These are phyloP conservation scores for Oncorhynchus kisutch DNA, from an alignment of 2,113 vertebrate species.

Conservation along the genomic window DNA sequence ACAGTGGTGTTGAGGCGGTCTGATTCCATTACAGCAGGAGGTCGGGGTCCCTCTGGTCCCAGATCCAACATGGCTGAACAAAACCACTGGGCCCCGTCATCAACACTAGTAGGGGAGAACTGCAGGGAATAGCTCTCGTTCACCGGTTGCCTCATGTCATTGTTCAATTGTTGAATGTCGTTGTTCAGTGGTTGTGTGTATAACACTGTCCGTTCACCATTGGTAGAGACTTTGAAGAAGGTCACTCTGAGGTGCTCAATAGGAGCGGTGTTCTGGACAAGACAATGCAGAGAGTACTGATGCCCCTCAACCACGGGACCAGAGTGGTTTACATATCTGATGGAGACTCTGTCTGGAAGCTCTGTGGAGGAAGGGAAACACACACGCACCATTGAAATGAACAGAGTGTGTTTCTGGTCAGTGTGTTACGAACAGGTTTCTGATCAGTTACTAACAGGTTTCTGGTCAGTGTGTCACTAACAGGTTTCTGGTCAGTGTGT, in stretches of 20 bases:
- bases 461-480: no score
- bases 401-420: no score
- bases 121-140: slow-evolving; percentile 40
- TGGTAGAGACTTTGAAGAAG: slow-evolving; percentile 43
- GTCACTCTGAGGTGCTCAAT: slow-evolving; percentile 40
- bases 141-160: slow-evolving; percentile 21
- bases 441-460: no score
- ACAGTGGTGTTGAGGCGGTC: neutral
- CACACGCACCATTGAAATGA: neutral
- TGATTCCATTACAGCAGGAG: slow-evolving; percentile 32
- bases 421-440: no score
- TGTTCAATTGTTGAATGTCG: no score
- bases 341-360: slow-evolving; percentile 41
- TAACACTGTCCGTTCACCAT: no score
- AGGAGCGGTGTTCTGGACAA: slow-evolving; percentile 42
- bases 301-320: slow-evolving; percentile 22
- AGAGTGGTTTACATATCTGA: slow-evolving; percentile 19
- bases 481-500: no score
- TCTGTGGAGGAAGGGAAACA: slow-evolving; percentile 36
- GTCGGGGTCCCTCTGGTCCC: slow-evolving; percentile 27
- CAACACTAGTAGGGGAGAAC: slow-evolving; percentile 3
- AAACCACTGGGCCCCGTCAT: slow-evolving; percentile 36
- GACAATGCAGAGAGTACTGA: slow-evolving; percentile 58
- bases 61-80: slow-evolving; percentile 49
- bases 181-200: no score